Base-by-base conservation (phyloP, 2,888 invertebrate genomes). In the Acleris laterana region DNA sequence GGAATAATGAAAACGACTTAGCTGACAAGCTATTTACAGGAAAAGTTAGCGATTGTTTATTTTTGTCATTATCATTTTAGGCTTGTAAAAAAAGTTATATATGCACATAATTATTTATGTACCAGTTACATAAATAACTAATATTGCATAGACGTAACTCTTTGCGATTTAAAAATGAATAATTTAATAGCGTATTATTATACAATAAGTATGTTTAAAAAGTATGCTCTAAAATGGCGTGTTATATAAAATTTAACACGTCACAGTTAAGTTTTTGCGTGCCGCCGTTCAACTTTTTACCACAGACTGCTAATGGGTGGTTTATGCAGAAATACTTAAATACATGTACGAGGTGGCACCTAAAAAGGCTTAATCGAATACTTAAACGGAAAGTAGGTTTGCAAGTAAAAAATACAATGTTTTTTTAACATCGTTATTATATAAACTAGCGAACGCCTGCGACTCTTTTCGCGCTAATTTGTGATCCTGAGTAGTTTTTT, bases 311-410 rank as follows among this genome's bases (percentile, higher is more conserved):
- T 61, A 65, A 65, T 65, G 65, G 55, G 55, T 32, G 32, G 17
- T 50, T 65, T 61, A 65, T 65, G 61, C 56, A 65, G 44, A 61
- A 50, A 56, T 65, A 56, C 32, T 48, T 60, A 60, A 55, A 55
- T 44, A 53, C 48, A 11, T 42, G 22, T 53, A n/a, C 25, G 53
- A 55, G n/a, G 48, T 46, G 25, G 19, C 42, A 55, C 64, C 64
- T 64, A 60, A 64, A 64, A 60, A 64, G 64, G 59, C 28, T 49
- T 55, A 53, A 60, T 64, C 53, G 53, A 25, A 25, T 7, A 25
- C 20, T 32, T 51, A n/a, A n/a, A 58, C 7, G 56, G 52, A 46
- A 52, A 58, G 20, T 22, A 52, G 32, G 32, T 25, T 52, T 48
- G 38, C 49, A 20, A 19, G 16, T 42, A 42, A 57, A 63, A 57